Base-by-base conservation (phyloP, 2,797 vertebrate species). In the Odontamblyopus rebecca region DNA sequence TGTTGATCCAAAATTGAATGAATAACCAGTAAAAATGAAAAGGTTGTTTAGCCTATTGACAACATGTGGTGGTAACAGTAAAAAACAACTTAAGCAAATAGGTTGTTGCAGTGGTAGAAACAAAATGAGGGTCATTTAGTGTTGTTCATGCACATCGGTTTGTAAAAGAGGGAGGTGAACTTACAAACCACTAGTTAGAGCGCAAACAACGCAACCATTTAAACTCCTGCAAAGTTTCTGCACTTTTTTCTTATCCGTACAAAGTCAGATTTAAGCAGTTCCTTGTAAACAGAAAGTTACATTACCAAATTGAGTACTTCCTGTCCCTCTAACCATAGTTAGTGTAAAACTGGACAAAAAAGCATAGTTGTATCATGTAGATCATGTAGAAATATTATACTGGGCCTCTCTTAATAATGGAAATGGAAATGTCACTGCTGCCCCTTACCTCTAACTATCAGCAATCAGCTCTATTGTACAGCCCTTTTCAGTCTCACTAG, bases 401-500 rank as follows among this genome's bases (percentile, higher is more conserved):
- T 62, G 2, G 6, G 53, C 56, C 62, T 53, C 66, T 3, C n/a
- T 64, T 73, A 60, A 7, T 32, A 23, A 62, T 71, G 76, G 23
- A 23, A 23, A 73, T 2, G 0, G 61, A 82, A 74, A 86, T 79
- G 26, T 69, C 63, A 59, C 77, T 79, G 64, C 71, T 51, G 76
- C 81, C 80, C 79, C 71, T 83, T 73, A 12, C n/a, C 73, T 69
- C 54, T 53, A 19, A 26, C 62, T 70, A 71, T 75, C 6, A 60
- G 59, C 79, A 85, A 87, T 88, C 84, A 85, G 78, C 70, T 66
- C 50, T 18, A 5, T 48, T 56, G 51, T 76, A 59, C 27, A 32
- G 26, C 29, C 51, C 56, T 23, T 48, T 29, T 48, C 61, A 27
- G 67, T 74, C 73, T 70, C 76, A 79, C 79, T 79, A 83, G 82